Percentiles rank a stretch among this genome's conserved stretches.
Evolutionary conservation across 2,888 invertebrate genomes (phyloP).

Genomic region (Psococerastis gibbosa): DNA sequence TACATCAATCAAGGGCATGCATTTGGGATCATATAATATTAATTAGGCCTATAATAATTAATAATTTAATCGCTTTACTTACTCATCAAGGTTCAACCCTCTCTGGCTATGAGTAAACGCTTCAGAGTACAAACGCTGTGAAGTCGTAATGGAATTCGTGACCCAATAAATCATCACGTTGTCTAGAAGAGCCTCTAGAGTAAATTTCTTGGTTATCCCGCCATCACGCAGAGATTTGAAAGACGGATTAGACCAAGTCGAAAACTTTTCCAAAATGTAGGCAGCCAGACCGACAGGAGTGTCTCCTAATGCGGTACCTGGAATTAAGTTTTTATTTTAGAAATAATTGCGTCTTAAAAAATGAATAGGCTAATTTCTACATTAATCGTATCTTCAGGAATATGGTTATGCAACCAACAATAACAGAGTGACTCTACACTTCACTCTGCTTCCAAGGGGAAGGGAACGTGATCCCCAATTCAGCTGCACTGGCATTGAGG

Average conservation of each 20-base stretch:
- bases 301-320: constrained; percentile 47
- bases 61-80: constrained; percentile 18
- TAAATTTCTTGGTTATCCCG: constrained; percentile 35
- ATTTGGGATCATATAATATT: not conserved
- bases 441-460: too few species aligned
- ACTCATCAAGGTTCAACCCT: constrained; percentile 26
- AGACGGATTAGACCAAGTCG: constrained; percentile 43
- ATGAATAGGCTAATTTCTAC: too few species aligned
- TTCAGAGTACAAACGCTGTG: constrained; percentile 57
- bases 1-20: too few species aligned
- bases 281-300: constrained; percentile 74
- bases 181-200: constrained; percentile 51
- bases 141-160: constrained; percentile 49
- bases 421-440: too few species aligned
- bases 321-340: too few species aligned
- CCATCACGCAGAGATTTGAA: constrained; percentile 38
- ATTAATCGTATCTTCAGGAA: too few species aligned
- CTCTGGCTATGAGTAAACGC: constrained; percentile 25
- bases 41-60: not conserved
- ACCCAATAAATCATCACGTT: constrained; percentile 72
- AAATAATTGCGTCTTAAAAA: too few species aligned
- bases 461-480: too few species aligned
- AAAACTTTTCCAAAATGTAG: constrained; percentile 80
- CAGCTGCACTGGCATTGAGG: too few species aligned
- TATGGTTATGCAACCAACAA: too few species aligned